These are phyloP conservation scores for Umimayanthus chanpuru DNA, from an alignment of 92 coral and sea anemone species.

Conservation along the genomic window DNA sequence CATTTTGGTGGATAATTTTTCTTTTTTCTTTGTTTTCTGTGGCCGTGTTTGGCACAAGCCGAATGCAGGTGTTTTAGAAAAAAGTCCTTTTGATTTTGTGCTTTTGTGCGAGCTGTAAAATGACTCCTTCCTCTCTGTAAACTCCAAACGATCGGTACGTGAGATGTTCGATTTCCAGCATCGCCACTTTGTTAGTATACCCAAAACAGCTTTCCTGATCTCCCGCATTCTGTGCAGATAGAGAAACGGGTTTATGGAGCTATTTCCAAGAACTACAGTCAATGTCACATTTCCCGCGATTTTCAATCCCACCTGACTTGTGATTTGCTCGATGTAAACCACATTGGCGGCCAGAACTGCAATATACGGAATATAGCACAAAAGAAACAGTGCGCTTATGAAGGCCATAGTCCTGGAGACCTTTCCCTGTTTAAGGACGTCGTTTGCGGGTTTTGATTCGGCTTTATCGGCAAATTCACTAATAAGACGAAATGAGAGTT, in stretches of 20 bases:
- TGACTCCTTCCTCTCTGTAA: slow-evolving; percentile 21
- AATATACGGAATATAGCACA: slow-evolving; percentile 38
- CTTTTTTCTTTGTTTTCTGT: not conserved
- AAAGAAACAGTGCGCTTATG: slow-evolving; percentile 10
- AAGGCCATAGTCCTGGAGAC: slow-evolving; percentile 37
- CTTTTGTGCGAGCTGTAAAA: not conserved
- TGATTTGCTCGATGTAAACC: slow-evolving; percentile 23
- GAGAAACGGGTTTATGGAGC: slow-evolving; percentile 32
- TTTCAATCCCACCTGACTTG: slow-evolving; percentile 28
- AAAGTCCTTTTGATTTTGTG: no score
- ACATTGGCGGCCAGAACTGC: slow-evolving; percentile 33
- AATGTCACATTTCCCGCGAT: slow-evolving; percentile 44
- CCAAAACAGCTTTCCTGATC: slow-evolving; percentile 29
- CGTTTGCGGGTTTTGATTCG: not conserved
- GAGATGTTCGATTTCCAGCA: not conserved
- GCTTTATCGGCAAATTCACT: not conserved
- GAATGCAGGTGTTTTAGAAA: not conserved
- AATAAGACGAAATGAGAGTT: slow-evolving; percentile 36
- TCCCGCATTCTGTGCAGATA: slow-evolving; percentile 44
- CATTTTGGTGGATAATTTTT: no score
- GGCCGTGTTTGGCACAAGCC: not conserved
- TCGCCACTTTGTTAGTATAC: not conserved
- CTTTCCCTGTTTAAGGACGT: slow-evolving; percentile 24
- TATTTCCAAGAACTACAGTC: slow-evolving; percentile 34
- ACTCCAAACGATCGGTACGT: not conserved